Evolutionary conservation across 2,888 invertebrate species (phyloP).

Genomic region (Morinoia aosen): DNA sequence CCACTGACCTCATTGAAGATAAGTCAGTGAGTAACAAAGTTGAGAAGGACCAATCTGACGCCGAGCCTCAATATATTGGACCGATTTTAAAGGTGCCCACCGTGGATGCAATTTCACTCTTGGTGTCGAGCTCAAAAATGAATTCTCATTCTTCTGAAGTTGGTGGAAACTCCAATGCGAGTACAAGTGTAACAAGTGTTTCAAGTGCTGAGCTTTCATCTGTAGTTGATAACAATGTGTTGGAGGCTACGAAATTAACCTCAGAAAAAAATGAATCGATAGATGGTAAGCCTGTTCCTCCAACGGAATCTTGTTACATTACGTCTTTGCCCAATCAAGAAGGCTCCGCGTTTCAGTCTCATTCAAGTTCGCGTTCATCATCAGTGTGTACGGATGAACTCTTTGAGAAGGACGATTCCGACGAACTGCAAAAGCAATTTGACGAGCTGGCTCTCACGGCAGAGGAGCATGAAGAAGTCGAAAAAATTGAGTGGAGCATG

Average conservation of each 20-base stretch:
- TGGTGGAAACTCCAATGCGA: not conserved
- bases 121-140: not conserved
- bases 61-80: not conserved
- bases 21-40: not conserved
- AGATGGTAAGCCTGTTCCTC: not conserved
- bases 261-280: not conserved
- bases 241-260: not conserved
- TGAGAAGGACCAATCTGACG: not conserved
- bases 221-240: not conserved
- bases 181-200: not conserved
- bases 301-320: not conserved
- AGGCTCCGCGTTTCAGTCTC: not conserved
- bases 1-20: not conserved
- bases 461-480: slow-evolving; percentile 1
- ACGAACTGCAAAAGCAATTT: slow-evolving; percentile 4
- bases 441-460: slow-evolving; percentile 30
- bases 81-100: slow-evolving; percentile 14
- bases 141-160: not conserved
- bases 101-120: not conserved
- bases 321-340: not conserved
- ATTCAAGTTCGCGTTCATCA: not conserved
- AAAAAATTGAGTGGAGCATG: slow-evolving; percentile 47
- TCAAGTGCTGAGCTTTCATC: not conserved
- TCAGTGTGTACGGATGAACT: slow-evolving; percentile 42
- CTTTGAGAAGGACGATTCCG: slow-evolving; percentile 15